phyloP scores from a whole-genome alignment of 2,113 vertebrate species.

The Urocitellus parryii region DNA sequence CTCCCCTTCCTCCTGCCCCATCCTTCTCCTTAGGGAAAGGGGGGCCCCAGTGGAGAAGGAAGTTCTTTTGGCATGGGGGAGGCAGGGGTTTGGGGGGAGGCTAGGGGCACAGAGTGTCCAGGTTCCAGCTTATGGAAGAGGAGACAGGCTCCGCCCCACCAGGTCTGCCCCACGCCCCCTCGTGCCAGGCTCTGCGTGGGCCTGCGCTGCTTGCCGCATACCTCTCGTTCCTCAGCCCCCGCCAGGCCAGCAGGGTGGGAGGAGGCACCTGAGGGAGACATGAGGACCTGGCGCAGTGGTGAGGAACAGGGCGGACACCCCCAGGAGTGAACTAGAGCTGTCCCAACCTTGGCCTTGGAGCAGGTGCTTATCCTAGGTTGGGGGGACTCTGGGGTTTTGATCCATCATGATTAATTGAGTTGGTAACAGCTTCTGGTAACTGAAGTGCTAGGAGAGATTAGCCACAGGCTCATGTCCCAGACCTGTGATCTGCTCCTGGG shows the following conservation, averaged over 20 bases:
- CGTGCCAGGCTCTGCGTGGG: conserved; percentile 80
- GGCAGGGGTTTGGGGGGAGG: neutral
- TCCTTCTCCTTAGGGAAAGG: neutral
- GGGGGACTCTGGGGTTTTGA: neutral
- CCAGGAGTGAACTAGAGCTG: neutral
- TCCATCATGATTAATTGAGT: conserved; percentile 47
- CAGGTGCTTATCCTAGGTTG: neutral
- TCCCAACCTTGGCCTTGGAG: neutral
- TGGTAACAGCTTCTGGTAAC: conserved; percentile 40
- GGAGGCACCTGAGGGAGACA: neutral
- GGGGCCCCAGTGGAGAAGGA: neutral
- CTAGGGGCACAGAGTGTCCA: neutral
- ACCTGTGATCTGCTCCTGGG: neutral
- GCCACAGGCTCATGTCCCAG: neutral
- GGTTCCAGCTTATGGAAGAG: neutral
- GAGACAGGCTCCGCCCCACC: neutral
- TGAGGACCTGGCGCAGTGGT: neutral
- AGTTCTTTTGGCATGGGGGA: neutral
- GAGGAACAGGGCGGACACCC: neutral
- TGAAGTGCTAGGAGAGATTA: neutral
- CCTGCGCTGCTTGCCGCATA: conserved; percentile 65
- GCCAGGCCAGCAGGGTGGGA: neutral
- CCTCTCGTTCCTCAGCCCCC: conserved; percentile 69
- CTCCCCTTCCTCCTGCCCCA: conserved; percentile 27
- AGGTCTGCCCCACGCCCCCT: neutral